phyloP scores from a whole-genome alignment of 53 echinoderm and acorn worm genomes.

The Zoroaster sp. region DNA sequence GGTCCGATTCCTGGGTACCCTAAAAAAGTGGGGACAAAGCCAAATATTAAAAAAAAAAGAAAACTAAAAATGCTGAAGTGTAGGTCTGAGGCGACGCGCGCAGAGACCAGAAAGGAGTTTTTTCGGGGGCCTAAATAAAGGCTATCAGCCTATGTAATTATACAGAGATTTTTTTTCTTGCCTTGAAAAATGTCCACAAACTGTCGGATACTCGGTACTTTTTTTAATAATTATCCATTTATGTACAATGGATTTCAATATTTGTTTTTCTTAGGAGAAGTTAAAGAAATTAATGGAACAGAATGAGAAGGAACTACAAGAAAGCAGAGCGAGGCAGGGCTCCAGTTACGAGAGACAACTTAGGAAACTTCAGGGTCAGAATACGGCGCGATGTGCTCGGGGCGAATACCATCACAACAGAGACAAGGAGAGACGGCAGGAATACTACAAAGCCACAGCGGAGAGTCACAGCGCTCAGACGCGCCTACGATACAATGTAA shows the following conservation, averaged over 20 bases:
- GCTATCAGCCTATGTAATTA: too few species aligned
- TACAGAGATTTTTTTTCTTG: background rate
- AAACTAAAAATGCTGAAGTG: too few species aligned
- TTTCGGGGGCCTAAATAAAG: too few species aligned
- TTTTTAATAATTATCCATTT: background rate
- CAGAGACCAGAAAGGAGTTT: too few species aligned
- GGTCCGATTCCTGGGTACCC: too few species aligned
- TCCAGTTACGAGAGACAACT: slow-evolving; percentile 64
- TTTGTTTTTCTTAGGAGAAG: slow-evolving; percentile 34
- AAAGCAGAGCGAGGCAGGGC: slow-evolving; percentile 22
- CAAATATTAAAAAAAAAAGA: too few species aligned
- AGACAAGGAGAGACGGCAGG: slow-evolving; percentile 57
- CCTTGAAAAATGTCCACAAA: background rate
- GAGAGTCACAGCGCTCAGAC: slow-evolving; percentile 59
- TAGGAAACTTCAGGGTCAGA: slow-evolving; percentile 25
- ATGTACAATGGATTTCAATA: too few species aligned
- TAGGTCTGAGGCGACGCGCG: too few species aligned
- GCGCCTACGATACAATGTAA: slow-evolving; percentile 61
- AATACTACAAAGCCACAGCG: slow-evolving; percentile 40
- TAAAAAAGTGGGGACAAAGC: too few species aligned
- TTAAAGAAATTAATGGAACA: slow-evolving; percentile 52
- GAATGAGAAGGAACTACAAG: slow-evolving; percentile 49
- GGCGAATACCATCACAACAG: slow-evolving; percentile 63
- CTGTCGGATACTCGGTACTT: background rate
- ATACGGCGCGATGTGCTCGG: slow-evolving; percentile 25